A percentile compares a stretch with the other conserved stretches of the same genome.
phyloP scores from a whole-genome alignment of 2,113 vertebrate genomes.

The Aramus guarauna region DNA sequence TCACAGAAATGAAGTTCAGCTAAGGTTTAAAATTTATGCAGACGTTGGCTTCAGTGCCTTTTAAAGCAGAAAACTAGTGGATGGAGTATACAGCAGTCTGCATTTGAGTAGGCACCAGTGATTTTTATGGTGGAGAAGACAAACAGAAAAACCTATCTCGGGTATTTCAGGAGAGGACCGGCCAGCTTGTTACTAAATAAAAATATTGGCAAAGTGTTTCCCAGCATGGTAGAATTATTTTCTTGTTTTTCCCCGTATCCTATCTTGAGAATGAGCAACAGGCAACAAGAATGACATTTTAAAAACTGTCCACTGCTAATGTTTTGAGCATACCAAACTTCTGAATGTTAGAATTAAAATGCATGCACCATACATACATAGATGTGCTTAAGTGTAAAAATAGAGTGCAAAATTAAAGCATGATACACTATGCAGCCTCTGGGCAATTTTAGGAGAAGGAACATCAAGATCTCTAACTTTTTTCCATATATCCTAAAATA shows the following conservation, averaged over 20 bases:
- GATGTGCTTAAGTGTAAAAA: background rate
- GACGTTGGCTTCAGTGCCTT: background rate
- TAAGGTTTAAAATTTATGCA: background rate
- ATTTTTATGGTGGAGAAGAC: background rate
- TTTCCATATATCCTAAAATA: background rate
- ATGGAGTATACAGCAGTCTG: background rate
- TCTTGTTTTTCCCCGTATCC: background rate
- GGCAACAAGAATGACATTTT: background rate
- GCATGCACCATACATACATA: background rate
- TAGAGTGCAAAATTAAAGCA: background rate
- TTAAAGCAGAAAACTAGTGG: background rate
- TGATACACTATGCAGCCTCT: background rate
- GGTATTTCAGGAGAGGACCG: background rate
- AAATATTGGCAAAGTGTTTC: background rate
- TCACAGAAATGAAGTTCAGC: background rate
- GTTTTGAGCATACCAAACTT: background rate
- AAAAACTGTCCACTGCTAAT: background rate
- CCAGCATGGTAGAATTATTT: background rate
- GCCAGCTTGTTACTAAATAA: background rate
- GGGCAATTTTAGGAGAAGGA: background rate
- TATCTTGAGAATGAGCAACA: background rate
- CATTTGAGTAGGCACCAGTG: background rate
- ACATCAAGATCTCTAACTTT: background rate
- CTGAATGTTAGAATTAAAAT: background rate
- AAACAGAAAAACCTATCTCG: background rate